These are phyloP conservation scores for Neosalanx taihuensis DNA, from an alignment of 2,797 vertebrate genomes.

Conservation along the genomic window DNA sequence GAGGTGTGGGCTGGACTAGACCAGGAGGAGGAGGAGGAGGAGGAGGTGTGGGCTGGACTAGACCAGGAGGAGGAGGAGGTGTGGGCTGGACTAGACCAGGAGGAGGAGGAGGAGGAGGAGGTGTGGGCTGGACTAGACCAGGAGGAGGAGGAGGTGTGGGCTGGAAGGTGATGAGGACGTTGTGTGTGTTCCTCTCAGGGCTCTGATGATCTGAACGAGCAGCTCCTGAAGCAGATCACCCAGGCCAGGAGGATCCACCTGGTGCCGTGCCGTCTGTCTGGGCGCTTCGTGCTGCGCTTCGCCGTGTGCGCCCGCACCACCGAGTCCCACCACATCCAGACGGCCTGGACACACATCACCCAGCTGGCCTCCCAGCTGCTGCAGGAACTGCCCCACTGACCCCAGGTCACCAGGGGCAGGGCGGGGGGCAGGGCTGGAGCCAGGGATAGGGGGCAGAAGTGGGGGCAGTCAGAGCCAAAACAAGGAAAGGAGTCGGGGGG, in stretches of 20 bases:
- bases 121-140: no score
- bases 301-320: slow-evolving; percentile 80
- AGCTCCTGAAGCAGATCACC: slow-evolving; percentile 85
- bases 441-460: neutral
- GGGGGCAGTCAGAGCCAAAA: neutral
- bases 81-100: no score
- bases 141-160: no score
- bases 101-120: no score
- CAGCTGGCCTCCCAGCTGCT: slow-evolving; percentile 79
- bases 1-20: no score
- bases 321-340: slow-evolving; percentile 78
- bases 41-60: no score
- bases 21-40: no score
- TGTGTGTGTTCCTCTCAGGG: slow-evolving; percentile 69
- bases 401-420: neutral
- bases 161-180: no score
- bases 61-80: no score
- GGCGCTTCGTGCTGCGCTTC: slow-evolving; percentile 85
- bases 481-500: no score
- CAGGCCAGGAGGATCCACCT: slow-evolving; percentile 84
- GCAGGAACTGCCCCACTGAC: slow-evolving; percentile 53
- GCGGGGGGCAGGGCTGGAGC: neutral
- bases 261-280: slow-evolving; percentile 85
- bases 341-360: slow-evolving; percentile 87
- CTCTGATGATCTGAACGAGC: slow-evolving; percentile 82